Base-by-base conservation (phyloP, 2,113 vertebrate genomes). In the Sula dactylatra region DNA sequence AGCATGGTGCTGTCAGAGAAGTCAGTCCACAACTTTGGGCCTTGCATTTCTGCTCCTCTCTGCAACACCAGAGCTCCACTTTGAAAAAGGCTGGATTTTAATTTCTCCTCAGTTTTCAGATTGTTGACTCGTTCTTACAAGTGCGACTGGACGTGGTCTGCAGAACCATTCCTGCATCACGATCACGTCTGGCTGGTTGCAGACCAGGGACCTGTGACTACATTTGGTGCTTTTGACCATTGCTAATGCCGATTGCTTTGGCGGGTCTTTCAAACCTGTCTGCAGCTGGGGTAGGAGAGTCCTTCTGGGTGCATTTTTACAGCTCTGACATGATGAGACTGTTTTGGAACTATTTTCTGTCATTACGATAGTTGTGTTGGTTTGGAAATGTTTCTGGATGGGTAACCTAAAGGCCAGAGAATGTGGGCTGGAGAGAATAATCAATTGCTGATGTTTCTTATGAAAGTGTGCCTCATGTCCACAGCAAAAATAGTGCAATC, bases 131-230 rank as follows among this genome's bases (percentile, higher is more conserved):
- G 0, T 88, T 70, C 58, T 54, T 50, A 36, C 4, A 4, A 27
- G 29, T 62, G 14, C 54, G 79, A 13, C 25, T 0, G 0, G 34
- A n/a, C 6, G 0, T n/a, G 38, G 38, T 91, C 47, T 87, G 72
- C 56, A 91, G 88, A 94, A 7, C 73, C 36, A 24, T 29, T 61
- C 38, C 25, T 71, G 3, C 44, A 11, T 45, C 38, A 11, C 0
- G 0, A 73, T 82, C 17, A 3, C 25, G 55, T 72, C 72, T 34
- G 26, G 8, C 54, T 88, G 49, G 12, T 47, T 91, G 44, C 81
- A 88, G n/a, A 62, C n/a, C 69, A 65, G 67, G 16, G 17, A 31
- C 62, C 17, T n/a, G 17, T 62, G 52, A 26, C 72, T 61, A 2
- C 24, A 3, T 2, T 32, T 73, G 56, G 26, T 52, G 66, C 20